Base-by-base conservation (phyloP, 2,113 vertebrate genomes). In the Labeo catla region DNA sequence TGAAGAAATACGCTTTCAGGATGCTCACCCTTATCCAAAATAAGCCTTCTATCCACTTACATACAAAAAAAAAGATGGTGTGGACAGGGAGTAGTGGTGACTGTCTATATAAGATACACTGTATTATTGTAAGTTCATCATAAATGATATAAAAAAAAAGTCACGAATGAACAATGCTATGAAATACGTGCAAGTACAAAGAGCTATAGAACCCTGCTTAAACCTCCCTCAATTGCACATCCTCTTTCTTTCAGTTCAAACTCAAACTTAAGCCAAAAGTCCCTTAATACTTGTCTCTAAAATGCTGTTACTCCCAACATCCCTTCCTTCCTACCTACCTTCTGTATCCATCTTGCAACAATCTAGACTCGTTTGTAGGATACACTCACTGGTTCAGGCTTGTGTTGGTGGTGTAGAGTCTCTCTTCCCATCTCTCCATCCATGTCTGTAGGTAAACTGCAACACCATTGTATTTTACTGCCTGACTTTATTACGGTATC, bases 141-240 rank as follows among this genome's bases (percentile, higher is more conserved):
- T 13, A 61, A 74, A 45, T 36, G 65, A 43, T 45, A 72, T 12
- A 43, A 34, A 86, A 81, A 72, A 78, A n/a, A 39, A 36, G 11
- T 72, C 85, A 84, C 66, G 6, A 86, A 89, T 85, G 79, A 80
- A 85, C 81, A 81, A 87, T 77, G 16, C 57, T 76, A 77, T 49
- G 79, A 79, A 74, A 85, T 82, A 65, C 19, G 21, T 87, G 76
- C 66, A 88, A 86, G 57, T 84, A 34, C 81, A 13, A 89, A 90
- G 77, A 70, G 82, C 87, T 83, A 23, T 12, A 83, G 72, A 65
- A 81, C 82, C 82, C 73, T 84, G 70, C 76, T 84, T 85, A n/a
- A 43, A 77, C 47, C 65, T 83, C 57, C 76, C 50, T 78, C 84
- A 77, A 88, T 85, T 90, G 89, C 89, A 90, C 87, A 88, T 86